These are phyloP conservation scores for Lepus americanus DNA, from an alignment of 2,113 vertebrate genomes.

Conservation along the genomic window DNA sequence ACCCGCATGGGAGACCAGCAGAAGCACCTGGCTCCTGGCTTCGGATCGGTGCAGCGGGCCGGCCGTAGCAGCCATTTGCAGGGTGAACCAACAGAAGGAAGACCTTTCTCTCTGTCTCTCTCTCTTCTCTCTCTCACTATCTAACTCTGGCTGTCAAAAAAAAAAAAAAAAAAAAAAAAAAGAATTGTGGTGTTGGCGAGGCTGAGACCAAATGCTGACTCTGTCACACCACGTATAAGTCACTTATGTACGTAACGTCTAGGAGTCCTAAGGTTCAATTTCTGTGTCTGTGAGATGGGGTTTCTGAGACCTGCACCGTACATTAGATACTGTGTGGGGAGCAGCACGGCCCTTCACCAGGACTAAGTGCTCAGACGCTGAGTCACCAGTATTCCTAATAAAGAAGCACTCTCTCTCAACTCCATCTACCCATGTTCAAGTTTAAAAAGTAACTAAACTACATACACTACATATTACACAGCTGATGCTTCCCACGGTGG, in stretches of 20 bases:
- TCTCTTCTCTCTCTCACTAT: too few species aligned
- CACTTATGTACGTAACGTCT: neutral
- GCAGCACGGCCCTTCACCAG: neutral
- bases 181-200: neutral
- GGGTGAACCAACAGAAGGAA: too few species aligned
- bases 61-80: too few species aligned
- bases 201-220: neutral
- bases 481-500: neutral
- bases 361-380: neutral
- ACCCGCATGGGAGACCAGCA: too few species aligned
- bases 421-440: slow-evolving; percentile 44
- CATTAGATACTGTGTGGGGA: neutral
- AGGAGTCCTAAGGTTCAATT: slow-evolving; percentile 1
- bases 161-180: too few species aligned
- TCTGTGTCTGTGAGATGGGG: neutral
- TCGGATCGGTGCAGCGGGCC: too few species aligned
- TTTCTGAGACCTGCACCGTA: neutral
- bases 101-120: too few species aligned
- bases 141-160: too few species aligned
- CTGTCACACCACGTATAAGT: neutral
- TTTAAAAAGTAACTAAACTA: slow-evolving; percentile 27
- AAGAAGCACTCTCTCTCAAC: neutral
- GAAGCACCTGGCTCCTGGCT: too few species aligned
- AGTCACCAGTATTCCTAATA: slow-evolving; percentile 16
- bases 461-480: neutral